Percentiles rank a stretch among this genome's conserved stretches.
phyloP scores from a whole-genome alignment of 2,113 vertebrate species.

The Dicrurus megarhynchus region DNA sequence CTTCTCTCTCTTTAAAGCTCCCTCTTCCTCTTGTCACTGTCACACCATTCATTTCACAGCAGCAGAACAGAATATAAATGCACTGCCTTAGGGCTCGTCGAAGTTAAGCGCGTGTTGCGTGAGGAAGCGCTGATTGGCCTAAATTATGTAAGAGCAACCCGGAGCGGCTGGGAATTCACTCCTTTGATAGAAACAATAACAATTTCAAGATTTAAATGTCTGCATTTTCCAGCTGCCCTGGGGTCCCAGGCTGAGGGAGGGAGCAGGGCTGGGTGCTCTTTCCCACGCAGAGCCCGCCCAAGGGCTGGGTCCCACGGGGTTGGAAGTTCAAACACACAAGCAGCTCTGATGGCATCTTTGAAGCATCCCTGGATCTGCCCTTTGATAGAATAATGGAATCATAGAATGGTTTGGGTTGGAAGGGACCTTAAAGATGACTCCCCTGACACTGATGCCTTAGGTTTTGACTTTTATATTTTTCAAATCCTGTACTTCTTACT shows the following conservation, averaged over 20 bases:
- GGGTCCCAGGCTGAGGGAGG: neutral
- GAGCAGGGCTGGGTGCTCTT: neutral
- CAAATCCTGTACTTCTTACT: too few species aligned
- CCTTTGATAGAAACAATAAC: constrained; percentile 44
- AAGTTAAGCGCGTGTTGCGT: neutral
- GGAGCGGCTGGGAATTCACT: neutral
- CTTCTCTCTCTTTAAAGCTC: constrained; percentile 11
- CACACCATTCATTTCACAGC: constrained; percentile 21
- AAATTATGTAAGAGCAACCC: constrained; percentile 51
- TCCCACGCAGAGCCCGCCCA: accelerated
- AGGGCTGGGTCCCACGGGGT: accelerated
- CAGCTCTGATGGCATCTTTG: neutral
- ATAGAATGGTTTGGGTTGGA: neutral
- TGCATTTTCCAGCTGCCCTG: neutral
- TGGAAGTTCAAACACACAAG: accelerated
- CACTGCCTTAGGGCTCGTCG: constrained; percentile 32
- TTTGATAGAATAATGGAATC: neutral
- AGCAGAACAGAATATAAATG: constrained; percentile 40
- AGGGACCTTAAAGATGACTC: neutral
- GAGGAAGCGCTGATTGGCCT: constrained; percentile 6
- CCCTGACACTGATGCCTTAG: too few species aligned
- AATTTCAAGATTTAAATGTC: constrained; percentile 23
- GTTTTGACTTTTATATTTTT: too few species aligned
- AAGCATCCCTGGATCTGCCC: neutral
- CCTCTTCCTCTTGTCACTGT: neutral